Evolutionary conservation across 2,797 vertebrate genomes (phyloP), one percentile per base, ranked within the genome.

Genomic region (Microctenopoma lineatum): DNA sequence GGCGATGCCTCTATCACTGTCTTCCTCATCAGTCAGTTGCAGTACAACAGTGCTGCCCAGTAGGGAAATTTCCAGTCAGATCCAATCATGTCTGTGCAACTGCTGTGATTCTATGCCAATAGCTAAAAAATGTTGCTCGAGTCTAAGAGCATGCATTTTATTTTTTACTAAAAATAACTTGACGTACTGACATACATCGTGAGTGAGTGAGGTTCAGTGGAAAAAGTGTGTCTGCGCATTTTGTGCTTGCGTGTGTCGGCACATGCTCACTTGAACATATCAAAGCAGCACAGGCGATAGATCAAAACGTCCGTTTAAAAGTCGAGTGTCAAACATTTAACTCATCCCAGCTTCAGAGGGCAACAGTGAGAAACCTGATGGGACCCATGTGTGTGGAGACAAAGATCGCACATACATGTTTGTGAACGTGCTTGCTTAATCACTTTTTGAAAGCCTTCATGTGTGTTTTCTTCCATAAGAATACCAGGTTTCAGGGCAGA

Each of bases 331-430:
- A 75, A 73, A 62, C 64, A 62, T 84, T 73, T 79, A 87, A 89
- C 77, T 84, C 79, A 75, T 78, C 77, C 81, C 76, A 81, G 75
- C 79, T 77, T 81, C 63, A 59, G 59, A 66, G 45, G 53, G 80
- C 66, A 71, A 73, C 60, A 77, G 42, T 69, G 51, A 25, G 32
- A 67, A 70, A 72, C 42, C 53, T 58, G 63, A 87, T 87, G 74
- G 69, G 73, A 81, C 58, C 84, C 80, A 83, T 85, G 65, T 84
- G 89, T 81, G 75, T 78, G 61, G 59, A 83, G 64, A 67, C 62
- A 57, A 66, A 77, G 50, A 64, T 18, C 61, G 32, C 50, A 60
- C 58, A 57, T 27, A 18, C 34, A 38, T 12, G 70, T 52, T 32
- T 39, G 9, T 36, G 41, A 16, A 13, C 41, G 13, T n/a, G n/a